Conservation (phyloP, 2,113 vertebrate genomes). For the Prolemur simus region DNA sequence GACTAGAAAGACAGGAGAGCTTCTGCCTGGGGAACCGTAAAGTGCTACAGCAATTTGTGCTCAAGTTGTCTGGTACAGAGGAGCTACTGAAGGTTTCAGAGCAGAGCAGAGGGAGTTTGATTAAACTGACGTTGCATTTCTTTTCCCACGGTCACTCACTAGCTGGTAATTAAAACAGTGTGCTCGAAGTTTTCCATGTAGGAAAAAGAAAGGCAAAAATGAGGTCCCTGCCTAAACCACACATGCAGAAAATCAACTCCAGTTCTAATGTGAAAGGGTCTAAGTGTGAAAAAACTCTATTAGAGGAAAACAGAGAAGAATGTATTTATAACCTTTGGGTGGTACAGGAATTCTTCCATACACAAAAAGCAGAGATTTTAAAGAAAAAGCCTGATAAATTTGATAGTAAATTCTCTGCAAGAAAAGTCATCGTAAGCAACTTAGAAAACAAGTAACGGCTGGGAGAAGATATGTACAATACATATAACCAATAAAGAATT, state of each 20-base stretch:
- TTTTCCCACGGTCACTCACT: not conserved
- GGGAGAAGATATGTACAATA: not conserved
- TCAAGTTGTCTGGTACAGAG: not conserved
- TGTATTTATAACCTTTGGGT: not conserved
- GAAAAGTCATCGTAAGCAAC: not conserved
- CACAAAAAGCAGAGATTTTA: not conserved
- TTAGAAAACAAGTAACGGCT: not conserved
- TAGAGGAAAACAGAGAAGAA: not conserved
- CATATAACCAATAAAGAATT: not conserved
- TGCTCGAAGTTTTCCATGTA: not conserved
- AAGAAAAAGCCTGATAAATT: not conserved
- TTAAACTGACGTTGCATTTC: no score
- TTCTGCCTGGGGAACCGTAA: not conserved
- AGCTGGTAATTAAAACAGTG: not conserved
- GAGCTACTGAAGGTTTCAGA: not conserved
- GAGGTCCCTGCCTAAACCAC: not conserved
- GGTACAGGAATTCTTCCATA: not conserved
- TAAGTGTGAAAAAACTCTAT: not conserved
- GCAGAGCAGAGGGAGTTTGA: not conserved
- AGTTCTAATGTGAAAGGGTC: not conserved
- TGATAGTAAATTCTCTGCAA: not conserved
- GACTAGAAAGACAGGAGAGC: not conserved
- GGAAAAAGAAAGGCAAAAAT: not conserved
- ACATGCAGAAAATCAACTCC: not conserved
- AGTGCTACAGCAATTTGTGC: no score